Conservation (phyloP, 2,797 vertebrate genomes). For the Myripristis jacobus region DNA sequence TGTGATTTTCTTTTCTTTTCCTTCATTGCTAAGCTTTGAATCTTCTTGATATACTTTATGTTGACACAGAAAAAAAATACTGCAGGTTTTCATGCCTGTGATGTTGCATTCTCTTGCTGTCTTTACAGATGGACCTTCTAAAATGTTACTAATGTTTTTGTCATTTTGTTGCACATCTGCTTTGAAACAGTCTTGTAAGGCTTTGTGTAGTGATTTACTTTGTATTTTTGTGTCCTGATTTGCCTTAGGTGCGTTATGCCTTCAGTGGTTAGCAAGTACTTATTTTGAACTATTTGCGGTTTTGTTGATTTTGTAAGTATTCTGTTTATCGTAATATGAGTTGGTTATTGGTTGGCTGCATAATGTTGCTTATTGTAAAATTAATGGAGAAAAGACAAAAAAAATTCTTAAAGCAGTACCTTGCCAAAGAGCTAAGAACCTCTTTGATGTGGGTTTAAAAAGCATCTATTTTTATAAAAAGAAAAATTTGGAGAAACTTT, state of each 20-base stretch:
- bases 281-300: conserved; percentile 84
- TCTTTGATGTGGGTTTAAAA: conserved; percentile 99
- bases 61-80: conserved; percentile 87
- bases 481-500: conserved; percentile 99
- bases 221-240: conserved; percentile 82
- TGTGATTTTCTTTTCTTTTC: conserved; percentile 72
- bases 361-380: conserved; percentile 95
- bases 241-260: conserved; percentile 85
- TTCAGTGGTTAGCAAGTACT: conserved; percentile 83
- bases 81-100: conserved; percentile 89
- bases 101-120: conserved; percentile 90
- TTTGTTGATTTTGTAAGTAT: conserved; percentile 86
- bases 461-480: conserved; percentile 99
- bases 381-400: conserved; percentile 90
- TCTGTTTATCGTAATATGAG: conserved; percentile 83
- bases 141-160: conserved; percentile 84
- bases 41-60: conserved; percentile 92
- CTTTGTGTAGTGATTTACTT: conserved; percentile 86
- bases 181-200: conserved; percentile 87
- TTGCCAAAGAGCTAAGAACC: conserved; percentile 99
- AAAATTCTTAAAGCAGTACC: conserved; percentile 98
- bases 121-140: conserved; percentile 90
- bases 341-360: conserved; percentile 92
- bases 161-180: conserved; percentile 87
- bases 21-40: conserved; percentile 86